Base-by-base conservation (phyloP, 2,888 invertebrate species). In the Nowickia ferox region DNA sequence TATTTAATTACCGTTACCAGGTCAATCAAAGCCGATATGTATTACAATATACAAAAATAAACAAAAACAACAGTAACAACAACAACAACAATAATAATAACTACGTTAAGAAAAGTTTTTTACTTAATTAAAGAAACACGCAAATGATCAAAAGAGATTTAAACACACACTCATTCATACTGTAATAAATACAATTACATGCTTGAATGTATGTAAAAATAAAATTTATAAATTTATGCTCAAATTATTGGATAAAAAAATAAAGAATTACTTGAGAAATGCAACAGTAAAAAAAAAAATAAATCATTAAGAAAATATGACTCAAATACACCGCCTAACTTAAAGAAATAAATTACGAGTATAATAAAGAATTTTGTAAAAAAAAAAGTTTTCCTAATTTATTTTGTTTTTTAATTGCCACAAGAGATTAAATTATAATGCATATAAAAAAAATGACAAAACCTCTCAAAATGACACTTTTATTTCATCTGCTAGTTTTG, bases 1-100 rank as follows among this genome's bases (percentile, higher is more conserved):
- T 80, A 75, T 76, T 83, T 80, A 80, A 84, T 84, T 84, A 86
- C 76, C 79, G 61, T 76, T 84, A 80, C 86, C 76, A 72, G 76
- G 82, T 72, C 84, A 79, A 71, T 83, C 71, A 83, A 66, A 86
- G 71, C 46, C 79, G 71, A 72, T 66, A 30, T 30, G 30, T 30
- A 71, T 61, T 83, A 79, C 53, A 61, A 71, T 55, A 57, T 66
- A 55, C 44, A 78, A 71, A 69, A 68, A 53, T 61, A 65, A 59
- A 42, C 6, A 30, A 77, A 46, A 74, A 63, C 6, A 69, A 69
- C n/a, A 68, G 44, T 17, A 57, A 63, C 71, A 71, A 42, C 61
- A 65, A 57, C 15, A 72, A 61, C 15, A 72, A 38, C 55, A 57
- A 57, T 15, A 74, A 55, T 15, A 57, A 42, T 40, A 63, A 55